Evolutionary conservation across 2,113 vertebrate genomes (phyloP), one percentile per base, ranked within the genome.

Genomic region (Nerophis lumbriciformis): DNA sequence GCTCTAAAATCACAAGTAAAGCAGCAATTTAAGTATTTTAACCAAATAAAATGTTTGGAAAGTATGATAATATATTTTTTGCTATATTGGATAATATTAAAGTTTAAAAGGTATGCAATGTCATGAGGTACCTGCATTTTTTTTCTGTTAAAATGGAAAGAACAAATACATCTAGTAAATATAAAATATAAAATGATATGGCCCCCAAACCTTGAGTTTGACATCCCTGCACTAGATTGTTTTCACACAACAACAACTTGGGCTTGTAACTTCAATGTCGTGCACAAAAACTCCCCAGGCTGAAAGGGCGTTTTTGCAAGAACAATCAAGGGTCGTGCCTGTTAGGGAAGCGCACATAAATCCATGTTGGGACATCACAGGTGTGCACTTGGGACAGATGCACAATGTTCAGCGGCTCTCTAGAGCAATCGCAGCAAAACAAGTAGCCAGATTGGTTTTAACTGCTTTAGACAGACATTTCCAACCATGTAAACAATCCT

Each of bases 261-360:
- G 44, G 53, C 69, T 70, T 5, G 6, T 28, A 11, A 11, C 3
- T 21, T 19, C 35, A 66, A 62, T 6, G 21, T 15, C 5, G 48
- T 47, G 48, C 52, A 54, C 37, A 37, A 16, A 55, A 53, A 42
- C 8, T 1, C 6, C 38, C 6, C 38, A 39, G 13, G 14, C 13
- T 9, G 68, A 44, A 8, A 51, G 4, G 19, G 12, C 53, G 15
- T 55, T 69, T 62, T 39, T 4, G 28, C 28, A 28, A 69, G 69
- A 81, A 64, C 51, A 75, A 9, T 61, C 16, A 38, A 69, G 62
- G 65, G 74, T 52, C 48, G 63, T 50, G 63, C 80, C 68, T 63
- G 56, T 69, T 44, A 76, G 53, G 49, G 68, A 63, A 84, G 52
- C 79, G 14, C 79, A 67, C 16, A 42, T 19, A 19, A 19, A 75